phyloP scores from a whole-genome alignment of 2,888 invertebrate genomes.

The Amiota communis region DNA sequence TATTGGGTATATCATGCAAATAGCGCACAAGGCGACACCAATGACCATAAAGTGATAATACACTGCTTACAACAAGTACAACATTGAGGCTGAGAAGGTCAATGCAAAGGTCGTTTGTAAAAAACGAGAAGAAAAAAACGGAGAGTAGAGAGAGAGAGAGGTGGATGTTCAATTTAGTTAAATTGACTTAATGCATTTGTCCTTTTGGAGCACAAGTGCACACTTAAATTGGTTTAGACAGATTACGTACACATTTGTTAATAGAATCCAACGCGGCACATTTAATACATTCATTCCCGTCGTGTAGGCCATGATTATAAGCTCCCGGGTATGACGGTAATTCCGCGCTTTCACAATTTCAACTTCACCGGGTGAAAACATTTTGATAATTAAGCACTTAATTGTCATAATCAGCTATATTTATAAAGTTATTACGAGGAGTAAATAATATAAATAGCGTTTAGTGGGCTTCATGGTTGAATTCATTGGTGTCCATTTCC shows the following conservation, averaged over 20 bases:
- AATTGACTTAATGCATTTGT: too few species aligned
- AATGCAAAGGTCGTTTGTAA: neutral
- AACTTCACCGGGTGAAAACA: conserved; percentile 54
- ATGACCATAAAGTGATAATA: conserved; percentile 58
- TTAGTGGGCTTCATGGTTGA: too few species aligned
- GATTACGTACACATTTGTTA: conserved; percentile 46
- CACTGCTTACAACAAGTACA: conserved; percentile 45
- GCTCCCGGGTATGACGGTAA: conserved; percentile 53
- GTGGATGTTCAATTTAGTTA: too few species aligned
- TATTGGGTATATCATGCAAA: conserved; percentile 52
- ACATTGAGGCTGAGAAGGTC: conserved; percentile 51
- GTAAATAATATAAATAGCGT: too few species aligned
- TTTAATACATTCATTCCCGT: conserved; percentile 59
- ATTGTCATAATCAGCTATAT: conserved; percentile 43
- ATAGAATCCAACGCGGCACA: conserved; percentile 31
- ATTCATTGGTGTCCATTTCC: too few species aligned
- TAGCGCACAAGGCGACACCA: conserved; percentile 47
- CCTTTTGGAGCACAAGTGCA: too few species aligned
- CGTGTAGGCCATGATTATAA: conserved; percentile 51
- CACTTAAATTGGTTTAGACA: neutral
- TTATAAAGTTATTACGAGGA: conserved; percentile 49
- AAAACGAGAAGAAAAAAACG: too few species aligned
- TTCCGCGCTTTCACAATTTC: conserved; percentile 48
- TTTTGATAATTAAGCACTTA: conserved; percentile 50
- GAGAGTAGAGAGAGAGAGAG: too few species aligned